Percentiles rank a stretch among this genome's conserved stretches.
Conservation (phyloP, 2,888 invertebrate species). For the Drosophila yooni region DNA sequence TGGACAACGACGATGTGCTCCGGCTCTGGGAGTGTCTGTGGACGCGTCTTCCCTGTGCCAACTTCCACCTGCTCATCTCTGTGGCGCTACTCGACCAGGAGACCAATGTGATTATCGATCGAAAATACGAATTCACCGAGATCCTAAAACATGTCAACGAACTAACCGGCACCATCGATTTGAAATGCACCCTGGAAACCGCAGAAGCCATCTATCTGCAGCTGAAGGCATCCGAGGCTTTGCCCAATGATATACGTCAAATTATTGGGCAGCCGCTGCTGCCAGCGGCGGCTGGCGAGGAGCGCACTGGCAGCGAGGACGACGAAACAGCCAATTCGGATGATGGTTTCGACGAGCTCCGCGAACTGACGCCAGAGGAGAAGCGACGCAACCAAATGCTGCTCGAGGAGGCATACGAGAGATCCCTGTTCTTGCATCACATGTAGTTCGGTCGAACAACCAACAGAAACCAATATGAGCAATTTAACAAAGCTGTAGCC, state of each 20-base stretch:
- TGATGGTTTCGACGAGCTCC: slow-evolving; percentile 83
- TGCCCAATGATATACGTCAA: slow-evolving; percentile 89
- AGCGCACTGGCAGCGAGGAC: slow-evolving; percentile 38
- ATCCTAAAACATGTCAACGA: slow-evolving; percentile 99
- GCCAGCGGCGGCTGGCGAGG: slow-evolving; percentile 43
- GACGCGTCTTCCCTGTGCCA: slow-evolving; percentile 97
- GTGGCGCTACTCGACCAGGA: slow-evolving; percentile 97
- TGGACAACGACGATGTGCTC: slow-evolving; percentile 93
- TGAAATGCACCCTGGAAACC: slow-evolving; percentile 91
- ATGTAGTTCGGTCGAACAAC: slow-evolving; percentile 55
- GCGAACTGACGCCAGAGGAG: slow-evolving; percentile 80
- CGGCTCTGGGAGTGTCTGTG: slow-evolving; percentile 98
- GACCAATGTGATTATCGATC: slow-evolving; percentile 94
- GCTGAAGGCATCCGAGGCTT: slow-evolving; percentile 89
- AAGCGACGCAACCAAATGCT: slow-evolving; percentile 82
- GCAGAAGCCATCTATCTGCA: slow-evolving; percentile 98
- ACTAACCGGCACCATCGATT: slow-evolving; percentile 93
- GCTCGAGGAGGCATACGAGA: slow-evolving; percentile 84
- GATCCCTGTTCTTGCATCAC: slow-evolving; percentile 82
- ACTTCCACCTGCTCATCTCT: slow-evolving; percentile 97
- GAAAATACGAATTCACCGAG: slow-evolving; percentile 97
- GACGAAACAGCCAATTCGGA: slow-evolving; percentile 82
- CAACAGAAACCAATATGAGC: slow-evolving; percentile 56
- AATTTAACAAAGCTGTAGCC: slow-evolving; percentile 61
- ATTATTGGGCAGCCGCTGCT: slow-evolving; percentile 88